Base-by-base conservation (phyloP, 1,140 invertebrate genomes). In the Hycleus cichorii region DNA sequence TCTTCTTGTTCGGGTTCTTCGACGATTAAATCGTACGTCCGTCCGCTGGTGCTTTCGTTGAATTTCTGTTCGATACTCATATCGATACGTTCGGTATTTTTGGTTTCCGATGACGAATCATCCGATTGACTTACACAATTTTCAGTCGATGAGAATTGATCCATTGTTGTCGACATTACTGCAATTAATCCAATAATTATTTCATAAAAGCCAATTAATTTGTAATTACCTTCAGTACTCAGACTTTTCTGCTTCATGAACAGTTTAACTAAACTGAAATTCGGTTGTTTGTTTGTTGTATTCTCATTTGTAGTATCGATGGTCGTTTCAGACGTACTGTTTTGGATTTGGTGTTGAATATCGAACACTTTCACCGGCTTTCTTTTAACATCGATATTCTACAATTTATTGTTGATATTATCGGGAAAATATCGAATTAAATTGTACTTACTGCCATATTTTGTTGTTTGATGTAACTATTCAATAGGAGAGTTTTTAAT, bases 211-310 rank as follows among this genome's bases (percentile, higher is more conserved):
- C 9, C 5, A 10, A 42, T 7, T 39, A 7, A 39, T 9, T 9
- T 6, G 44, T 7, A 57, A 72, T 76, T 75, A 83, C 83, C 83
- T 74, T 88, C 85, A 48, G 83, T 83, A 64, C 86, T 88, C 72
- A 83, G 83, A 69, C 88, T 91, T 71, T 90, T 91, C 69, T 93
- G 90, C 73, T 91, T 91, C 80, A 93, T 92, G 69, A 92, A 93
- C 40, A 92, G 74, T 73, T 89, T 89, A n/a, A 93, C 86, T 63
- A 93, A 78, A 74, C 86, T 93, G 68, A 93, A 85, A 65, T 86
- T 84, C 58, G 78, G 78, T 64, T 79, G 77, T 65, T 67, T 76
- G 63, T 70, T 77, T 65, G 58, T 69, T 72, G 51, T 70, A 74
- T 60, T 65, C 12, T 69, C 65, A 49, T 57, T 65, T 42, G 63